Percentiles rank a stretch among this genome's conserved stretches.
phyloP scores from a whole-genome alignment of 2,113 vertebrate genomes.

The Gnathonemus longibarbis region DNA sequence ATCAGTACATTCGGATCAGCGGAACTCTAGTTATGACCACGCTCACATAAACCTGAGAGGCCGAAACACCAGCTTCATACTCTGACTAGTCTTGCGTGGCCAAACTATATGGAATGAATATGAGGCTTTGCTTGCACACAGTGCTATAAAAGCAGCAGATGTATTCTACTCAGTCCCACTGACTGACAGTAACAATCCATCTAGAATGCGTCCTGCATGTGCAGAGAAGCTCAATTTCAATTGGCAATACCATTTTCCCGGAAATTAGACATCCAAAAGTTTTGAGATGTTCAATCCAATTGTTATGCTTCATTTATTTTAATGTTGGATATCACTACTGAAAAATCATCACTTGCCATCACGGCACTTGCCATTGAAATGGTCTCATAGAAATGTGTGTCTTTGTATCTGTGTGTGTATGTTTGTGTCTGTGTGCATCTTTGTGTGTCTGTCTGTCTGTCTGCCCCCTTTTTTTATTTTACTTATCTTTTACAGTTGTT shows the following conservation, averaged over 20 bases:
- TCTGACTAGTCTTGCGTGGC: background rate
- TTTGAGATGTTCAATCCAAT: constrained; percentile 47
- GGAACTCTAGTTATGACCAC: background rate
- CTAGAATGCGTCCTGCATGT: background rate
- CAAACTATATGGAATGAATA: background rate
- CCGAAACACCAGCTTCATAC: background rate
- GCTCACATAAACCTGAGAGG: background rate
- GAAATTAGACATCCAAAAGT: constrained; percentile 50
- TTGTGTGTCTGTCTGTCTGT: too few species aligned
- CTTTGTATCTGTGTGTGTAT: too few species aligned
- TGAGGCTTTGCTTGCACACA: background rate
- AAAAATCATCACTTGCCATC: constrained; percentile 40
- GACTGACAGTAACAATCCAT: background rate
- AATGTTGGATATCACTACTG: constrained; percentile 59
- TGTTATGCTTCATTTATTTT: constrained; percentile 58
- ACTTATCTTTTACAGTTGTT: background rate
- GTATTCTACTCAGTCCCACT: background rate
- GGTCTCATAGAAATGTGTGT: too few species aligned
- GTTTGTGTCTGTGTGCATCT: too few species aligned
- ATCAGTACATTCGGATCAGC: background rate
- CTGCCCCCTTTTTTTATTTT: background rate
- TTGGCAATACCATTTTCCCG: constrained; percentile 39
- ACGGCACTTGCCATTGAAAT: constrained; percentile 36
- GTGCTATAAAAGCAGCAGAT: background rate
- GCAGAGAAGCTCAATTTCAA: constrained; percentile 30